Evolutionary conservation across 1,140 invertebrate species (phyloP).

Genomic region (Caerostris extrusa): DNA sequence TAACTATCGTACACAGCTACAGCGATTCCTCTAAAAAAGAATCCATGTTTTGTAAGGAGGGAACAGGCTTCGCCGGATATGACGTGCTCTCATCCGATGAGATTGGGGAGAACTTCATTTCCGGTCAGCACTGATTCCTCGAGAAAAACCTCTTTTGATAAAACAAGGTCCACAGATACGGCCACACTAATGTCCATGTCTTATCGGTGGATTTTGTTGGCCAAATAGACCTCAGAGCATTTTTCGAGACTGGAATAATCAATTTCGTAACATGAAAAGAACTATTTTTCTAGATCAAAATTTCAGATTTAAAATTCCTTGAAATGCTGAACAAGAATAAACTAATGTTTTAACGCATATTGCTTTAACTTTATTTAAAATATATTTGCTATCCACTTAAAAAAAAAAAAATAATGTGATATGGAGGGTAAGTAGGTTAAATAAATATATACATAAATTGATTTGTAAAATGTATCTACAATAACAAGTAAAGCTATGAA

Average conservation of each 20-base stretch:
- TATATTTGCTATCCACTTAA: too few species aligned
- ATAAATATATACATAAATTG: too few species aligned
- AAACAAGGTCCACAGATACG: background rate
- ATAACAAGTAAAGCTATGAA: too few species aligned
- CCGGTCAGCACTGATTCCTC: constrained; percentile 59
- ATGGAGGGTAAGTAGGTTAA: too few species aligned
- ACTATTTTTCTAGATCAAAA: background rate
- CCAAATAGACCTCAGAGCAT: background rate
- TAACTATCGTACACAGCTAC: background rate
- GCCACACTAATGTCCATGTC: constrained; percentile 26
- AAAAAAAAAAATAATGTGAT: too few species aligned
- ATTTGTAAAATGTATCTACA: too few species aligned
- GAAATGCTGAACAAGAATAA: background rate
- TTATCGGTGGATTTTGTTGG: constrained; percentile 36
- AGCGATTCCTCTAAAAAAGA: background rate
- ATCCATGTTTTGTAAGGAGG: background rate
- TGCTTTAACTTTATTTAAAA: too few species aligned
- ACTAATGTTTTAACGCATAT: too few species aligned
- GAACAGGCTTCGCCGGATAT: background rate
- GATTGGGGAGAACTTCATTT: constrained; percentile 48
- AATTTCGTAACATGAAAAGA: too few species aligned
- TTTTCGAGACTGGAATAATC: constrained; percentile 39
- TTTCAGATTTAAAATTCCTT: background rate
- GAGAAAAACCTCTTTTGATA: constrained; percentile 34
- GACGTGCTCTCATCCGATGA: background rate